Evolutionary conservation across 2,113 vertebrate genomes (phyloP), one percentile per base, ranked within the genome.

Genomic region (Pitta sordida): DNA sequence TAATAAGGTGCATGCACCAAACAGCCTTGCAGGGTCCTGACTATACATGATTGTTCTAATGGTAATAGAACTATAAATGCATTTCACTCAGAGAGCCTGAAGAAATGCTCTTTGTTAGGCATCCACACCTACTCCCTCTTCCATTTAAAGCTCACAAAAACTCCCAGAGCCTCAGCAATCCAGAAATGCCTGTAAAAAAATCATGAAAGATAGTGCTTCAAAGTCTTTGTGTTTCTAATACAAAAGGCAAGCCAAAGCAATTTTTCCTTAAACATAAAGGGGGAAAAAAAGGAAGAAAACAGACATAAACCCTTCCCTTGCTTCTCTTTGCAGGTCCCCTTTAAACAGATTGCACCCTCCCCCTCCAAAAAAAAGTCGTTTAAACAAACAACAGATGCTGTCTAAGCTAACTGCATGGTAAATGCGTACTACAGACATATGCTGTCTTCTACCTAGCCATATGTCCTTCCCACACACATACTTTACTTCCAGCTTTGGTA

Each of bases 381-480:
- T 95, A 95, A 97, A 95, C 96, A 96, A 97, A 95, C 89, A 96
- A 95, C 97, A 97, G 95, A 97, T 97, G 96, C 79, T 83, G 80
- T 62, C 85, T 90, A 91, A 96, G 89, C 92, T 95, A 70, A 88
- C 84, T 77, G 85, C 82, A 92, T 93, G 52, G 75, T 84, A 95
- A 95, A 34, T 78, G 84, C 93, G 95, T 88, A 90, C 80, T 95
- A 93, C 90, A 97, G 95, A 88, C 93, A 92, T 95, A 96, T 94
- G 94, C 77, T 94, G 67, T 65, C 76, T 88, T 86, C 96, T 76
- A 88, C 92, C 91, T 95, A 93, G 83, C 91, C 83, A 88, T 95
- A 95, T 95, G 95, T 82, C 37, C 95, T 90, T 96, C 95, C 93
- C 93, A 95, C 93, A 91, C 79, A 88, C 48, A 77, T 53, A 90